phyloP scores from a whole-genome alignment of 2,888 invertebrate genomes.

The Ecliptopera silaceata region DNA sequence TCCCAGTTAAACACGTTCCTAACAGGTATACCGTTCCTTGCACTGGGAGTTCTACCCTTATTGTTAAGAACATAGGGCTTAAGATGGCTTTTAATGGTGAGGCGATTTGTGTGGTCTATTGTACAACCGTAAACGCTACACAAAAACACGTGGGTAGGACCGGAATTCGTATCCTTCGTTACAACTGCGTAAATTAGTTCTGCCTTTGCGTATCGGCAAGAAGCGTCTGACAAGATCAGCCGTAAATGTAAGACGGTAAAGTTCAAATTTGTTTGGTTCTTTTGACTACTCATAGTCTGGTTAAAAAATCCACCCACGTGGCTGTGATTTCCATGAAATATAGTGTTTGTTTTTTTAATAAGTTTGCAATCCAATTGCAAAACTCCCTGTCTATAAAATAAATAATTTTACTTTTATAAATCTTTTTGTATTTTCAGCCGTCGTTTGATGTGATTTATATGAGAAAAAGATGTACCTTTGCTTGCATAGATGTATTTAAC shows the following conservation, averaged over 20 bases:
- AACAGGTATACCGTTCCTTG: constrained; percentile 5
- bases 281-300: not conserved
- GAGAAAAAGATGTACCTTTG: too few species aligned
- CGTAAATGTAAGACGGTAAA: not conserved
- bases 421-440: too few species aligned
- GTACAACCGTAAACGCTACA: constrained; percentile 37
- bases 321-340: constrained; percentile 13
- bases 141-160: constrained; percentile 58
- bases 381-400: not conserved
- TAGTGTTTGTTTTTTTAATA: not conserved
- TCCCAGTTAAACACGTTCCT: constrained; percentile 6
- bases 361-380: not conserved
- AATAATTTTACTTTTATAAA: too few species aligned
- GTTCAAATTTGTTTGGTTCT: not conserved
- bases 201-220: constrained; percentile 1
- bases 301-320: constrained; percentile 21
- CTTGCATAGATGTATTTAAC: too few species aligned
- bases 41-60: not conserved
- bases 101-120: constrained; percentile 41
- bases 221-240: not conserved
- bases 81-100: constrained; percentile 8
- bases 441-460: too few species aligned
- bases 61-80: not conserved
- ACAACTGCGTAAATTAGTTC: constrained; percentile 21
- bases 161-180: constrained; percentile 49